These are phyloP conservation scores for Eupithecia exiguata DNA, from an alignment of 2,888 invertebrate genomes.

Conservation along the genomic window DNA sequence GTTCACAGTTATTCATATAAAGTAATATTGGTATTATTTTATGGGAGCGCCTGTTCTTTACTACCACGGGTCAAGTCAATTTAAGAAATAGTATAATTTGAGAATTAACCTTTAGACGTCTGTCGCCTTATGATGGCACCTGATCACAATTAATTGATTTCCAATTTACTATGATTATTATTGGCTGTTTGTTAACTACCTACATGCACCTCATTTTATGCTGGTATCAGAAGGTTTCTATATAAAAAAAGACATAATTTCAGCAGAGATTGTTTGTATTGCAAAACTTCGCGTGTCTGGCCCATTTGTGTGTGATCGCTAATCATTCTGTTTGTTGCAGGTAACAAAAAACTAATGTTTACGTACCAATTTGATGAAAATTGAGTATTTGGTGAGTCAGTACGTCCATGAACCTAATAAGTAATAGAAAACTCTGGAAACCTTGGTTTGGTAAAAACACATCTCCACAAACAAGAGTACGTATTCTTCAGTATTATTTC, in stretches of 20 bases:
- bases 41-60: neutral
- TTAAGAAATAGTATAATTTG: neutral
- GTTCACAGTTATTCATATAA: neutral
- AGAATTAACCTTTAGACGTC: neutral
- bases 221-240: slow-evolving; percentile 29
- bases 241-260: slow-evolving; percentile 49
- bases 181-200: neutral
- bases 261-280: slow-evolving; percentile 49
- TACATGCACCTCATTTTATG: neutral
- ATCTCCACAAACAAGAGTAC: neutral
- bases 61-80: neutral
- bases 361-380: slow-evolving; percentile 39
- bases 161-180: neutral
- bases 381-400: slow-evolving; percentile 35
- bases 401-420: neutral
- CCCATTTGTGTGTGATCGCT: slow-evolving; percentile 62
- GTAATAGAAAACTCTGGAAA: neutral
- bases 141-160: neutral
- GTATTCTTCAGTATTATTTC: neutral
- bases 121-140: neutral
- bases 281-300: slow-evolving; percentile 60
- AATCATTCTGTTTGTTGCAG: slow-evolving; percentile 67
- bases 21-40: neutral
- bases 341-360: slow-evolving; percentile 42
- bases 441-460: slow-evolving; percentile 10